These are phyloP conservation scores for Ceryle rudis DNA, from an alignment of 2,797 vertebrate genomes.

Conservation along the genomic window DNA sequence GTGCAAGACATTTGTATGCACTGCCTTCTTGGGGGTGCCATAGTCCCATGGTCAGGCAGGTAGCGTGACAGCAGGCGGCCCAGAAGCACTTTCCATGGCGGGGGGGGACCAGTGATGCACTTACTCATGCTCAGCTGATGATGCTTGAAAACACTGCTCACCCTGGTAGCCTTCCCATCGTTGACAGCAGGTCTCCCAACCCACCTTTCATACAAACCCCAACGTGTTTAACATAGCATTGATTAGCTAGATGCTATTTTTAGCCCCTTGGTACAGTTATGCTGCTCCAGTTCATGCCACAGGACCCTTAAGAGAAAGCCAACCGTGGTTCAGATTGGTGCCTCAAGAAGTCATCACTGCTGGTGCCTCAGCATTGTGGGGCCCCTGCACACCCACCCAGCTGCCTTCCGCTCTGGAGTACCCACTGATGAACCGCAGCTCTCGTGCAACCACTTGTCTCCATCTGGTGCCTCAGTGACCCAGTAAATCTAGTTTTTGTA, in stretches of 20 bases:
- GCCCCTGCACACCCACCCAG: background rate
- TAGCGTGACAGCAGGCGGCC: background rate
- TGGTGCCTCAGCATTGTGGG: rapidly evolving
- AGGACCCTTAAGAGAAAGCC: background rate
- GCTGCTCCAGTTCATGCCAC: rapidly evolving
- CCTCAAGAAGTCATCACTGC: background rate
- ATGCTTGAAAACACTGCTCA: background rate
- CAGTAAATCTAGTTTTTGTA: rapidly evolving
- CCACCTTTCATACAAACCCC: background rate
- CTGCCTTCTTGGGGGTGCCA: background rate
- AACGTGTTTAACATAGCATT: rapidly evolving
- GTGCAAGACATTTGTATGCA: rapidly evolving
- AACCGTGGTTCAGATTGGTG: background rate
- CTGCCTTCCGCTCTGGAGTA: background rate
- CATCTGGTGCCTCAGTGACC: background rate
- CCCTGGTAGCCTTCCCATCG: rapidly evolving
- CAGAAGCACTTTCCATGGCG: background rate
- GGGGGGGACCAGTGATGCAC: rapidly evolving
- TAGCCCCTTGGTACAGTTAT: rapidly evolving
- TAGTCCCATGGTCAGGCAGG: rapidly evolving
- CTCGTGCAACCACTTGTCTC: rapidly evolving
- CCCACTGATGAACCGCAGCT: rapidly evolving
- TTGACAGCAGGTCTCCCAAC: background rate
- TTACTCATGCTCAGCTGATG: background rate
- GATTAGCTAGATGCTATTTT: background rate